Base-by-base conservation (phyloP, 2,113 vertebrate genomes). In the Gambusia holbrooki region DNA sequence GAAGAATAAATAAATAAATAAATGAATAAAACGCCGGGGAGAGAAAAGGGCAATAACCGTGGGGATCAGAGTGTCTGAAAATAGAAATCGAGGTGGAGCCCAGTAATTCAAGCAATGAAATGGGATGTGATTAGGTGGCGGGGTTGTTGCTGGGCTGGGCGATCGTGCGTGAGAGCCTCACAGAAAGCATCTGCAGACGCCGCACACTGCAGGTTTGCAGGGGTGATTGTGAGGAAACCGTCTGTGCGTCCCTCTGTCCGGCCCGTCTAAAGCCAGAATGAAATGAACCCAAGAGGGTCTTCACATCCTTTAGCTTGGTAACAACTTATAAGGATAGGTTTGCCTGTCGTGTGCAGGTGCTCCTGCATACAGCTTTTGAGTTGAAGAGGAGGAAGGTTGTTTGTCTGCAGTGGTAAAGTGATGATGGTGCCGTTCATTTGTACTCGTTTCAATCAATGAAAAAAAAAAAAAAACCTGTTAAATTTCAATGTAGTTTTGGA, bases 101-200 rank as follows among this genome's bases (percentile, higher is more conserved):
- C 14, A 1, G 25, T 58, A 33, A 69, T 60, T 33, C 32, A 42
- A 30, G 62, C 25, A 65, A 62, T 73, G 60, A 69, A 80, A 70
- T 73, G 63, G 51, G 73, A 65, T 37, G 69, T n/a, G 37, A 66
- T 68, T 78, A 81, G 81, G 66, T 14, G 74, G n/a, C 62, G 32
- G 60, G 22, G 10, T 37, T 11, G 35, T 29, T 8, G 1, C 32
- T 45, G 64, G 11, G 7, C 10, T 32, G 35, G 60, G 29, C n/a
- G 48, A n/a, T n/a, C 37, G 29, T 12, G 45, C 29, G 48, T 28
- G 42, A 62, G 37, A 22, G 25, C 29, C 48, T 66, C 32, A 30
- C 51, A n/a, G 51, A 58, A 58, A 58, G 25, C 51, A 58, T 58
- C 48, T 51, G 30, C 45, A 35, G 29, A 37, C n/a, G 33, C 67